phyloP scores from a whole-genome alignment of 2,888 invertebrate species.

The Caenorhabditis imperialis region DNA sequence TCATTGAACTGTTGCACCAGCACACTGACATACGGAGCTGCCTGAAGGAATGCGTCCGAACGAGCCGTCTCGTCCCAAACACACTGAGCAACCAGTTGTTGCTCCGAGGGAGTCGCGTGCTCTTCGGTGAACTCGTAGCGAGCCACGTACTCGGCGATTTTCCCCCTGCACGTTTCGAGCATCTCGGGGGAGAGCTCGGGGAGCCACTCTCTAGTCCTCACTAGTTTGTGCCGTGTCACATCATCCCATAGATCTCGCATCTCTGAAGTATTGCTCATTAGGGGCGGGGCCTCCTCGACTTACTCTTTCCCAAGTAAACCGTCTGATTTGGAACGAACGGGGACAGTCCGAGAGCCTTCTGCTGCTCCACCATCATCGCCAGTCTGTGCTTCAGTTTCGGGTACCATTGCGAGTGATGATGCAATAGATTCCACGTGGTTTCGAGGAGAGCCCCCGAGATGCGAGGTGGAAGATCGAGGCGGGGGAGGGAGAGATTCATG shows the following conservation, averaged over 20 bases:
- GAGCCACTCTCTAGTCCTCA: constrained; percentile 68
- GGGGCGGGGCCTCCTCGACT: background rate
- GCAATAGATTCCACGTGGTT: constrained; percentile 61
- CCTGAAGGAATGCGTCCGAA: constrained; percentile 56
- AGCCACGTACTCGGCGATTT: constrained; percentile 53
- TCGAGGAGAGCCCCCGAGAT: constrained; percentile 51
- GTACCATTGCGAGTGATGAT: constrained; percentile 63
- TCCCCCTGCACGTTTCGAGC: constrained; percentile 19
- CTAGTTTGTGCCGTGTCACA: constrained; percentile 49
- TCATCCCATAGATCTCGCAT: constrained; percentile 57
- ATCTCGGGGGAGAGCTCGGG: constrained; percentile 51
- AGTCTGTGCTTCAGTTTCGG: constrained; percentile 48
- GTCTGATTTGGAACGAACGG: constrained; percentile 28
- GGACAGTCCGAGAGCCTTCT: constrained; percentile 19
- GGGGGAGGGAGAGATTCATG: constrained; percentile 40
- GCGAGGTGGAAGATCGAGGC: constrained; percentile 30
- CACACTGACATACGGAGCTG: constrained; percentile 33
- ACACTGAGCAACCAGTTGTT: constrained; percentile 44
- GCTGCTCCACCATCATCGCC: constrained; percentile 52
- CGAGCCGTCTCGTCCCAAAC: constrained; percentile 62
- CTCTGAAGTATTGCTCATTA: constrained; percentile 24
- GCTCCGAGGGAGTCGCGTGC: constrained; percentile 31
- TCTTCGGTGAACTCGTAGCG: constrained; percentile 55
- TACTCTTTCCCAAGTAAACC: constrained; percentile 41
- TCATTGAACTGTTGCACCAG: constrained; percentile 54